Evolutionary conservation across 2,888 invertebrate species (phyloP), one percentile per base, ranked within the genome.

Genomic region (Calameuta pallipes): DNA sequence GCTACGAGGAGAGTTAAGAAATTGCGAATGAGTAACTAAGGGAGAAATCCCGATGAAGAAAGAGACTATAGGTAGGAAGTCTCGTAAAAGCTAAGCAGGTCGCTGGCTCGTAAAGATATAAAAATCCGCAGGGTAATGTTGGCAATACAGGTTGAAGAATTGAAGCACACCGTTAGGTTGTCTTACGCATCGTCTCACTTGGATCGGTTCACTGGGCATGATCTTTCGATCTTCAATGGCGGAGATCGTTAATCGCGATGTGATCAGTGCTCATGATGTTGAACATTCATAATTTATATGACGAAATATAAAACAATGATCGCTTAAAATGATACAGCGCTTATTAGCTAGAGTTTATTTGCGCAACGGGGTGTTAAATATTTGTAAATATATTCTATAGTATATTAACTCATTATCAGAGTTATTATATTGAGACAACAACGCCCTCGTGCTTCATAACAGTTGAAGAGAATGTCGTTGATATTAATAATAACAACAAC

Each of bases 131-230:
- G 56, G 56, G 56, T 56, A 56, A 56, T 23, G 56, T 56, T 23
- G 56, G 56, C 4, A 56, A 56, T 56, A 56, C 23, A 56, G 56
- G 23, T 56, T 56, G 23, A 56, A 56, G 56, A 56, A 56, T 56
- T 9, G 56, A 56, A 56, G 56, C 56, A 56, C 31, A 78, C 78
- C 75, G 78, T 78, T 78, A 78, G 75, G 75, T 78, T 78, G 71
- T 75, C 78, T 78, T 70, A 78, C 78, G 41, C 56, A 75, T 41
- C 41, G 69, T 69, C 77, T 31, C 35, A 69, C 41, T 35, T 74
- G 34, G 41, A 36, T 73, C 41, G 74, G 56, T 75, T 69, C 36
- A 78, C 75, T 70, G 23, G 9, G 23, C 15, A 56, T 56, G 56
- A 56, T 56, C 23, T 56, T 23, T 56, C 23, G 56, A 56, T 56